A percentile compares a stretch with the other conserved stretches of the same genome.
Evolutionary conservation across 2,888 invertebrate genomes (phyloP).

Genomic region (Mythimna lalbum): DNA sequence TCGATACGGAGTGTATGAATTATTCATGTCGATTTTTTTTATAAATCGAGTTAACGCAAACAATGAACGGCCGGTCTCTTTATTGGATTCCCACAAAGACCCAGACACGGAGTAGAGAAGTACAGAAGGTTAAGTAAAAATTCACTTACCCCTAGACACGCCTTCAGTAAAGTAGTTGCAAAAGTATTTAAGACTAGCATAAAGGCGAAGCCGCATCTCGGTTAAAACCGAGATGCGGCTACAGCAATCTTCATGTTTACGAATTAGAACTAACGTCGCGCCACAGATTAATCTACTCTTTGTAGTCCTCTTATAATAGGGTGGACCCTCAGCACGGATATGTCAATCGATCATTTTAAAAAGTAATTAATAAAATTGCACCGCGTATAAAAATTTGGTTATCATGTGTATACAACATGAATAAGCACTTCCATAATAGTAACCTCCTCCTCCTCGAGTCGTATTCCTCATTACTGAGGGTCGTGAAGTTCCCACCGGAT

Average conservation of each 20-base stretch:
- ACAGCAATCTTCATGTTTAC: background rate
- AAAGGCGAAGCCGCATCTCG: no score
- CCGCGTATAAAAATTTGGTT: no score
- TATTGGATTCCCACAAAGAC: slow-evolving; percentile 62
- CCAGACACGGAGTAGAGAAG: background rate
- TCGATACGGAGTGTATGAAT: slow-evolving; percentile 58
- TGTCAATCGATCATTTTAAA: no score
- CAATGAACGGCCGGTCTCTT: slow-evolving; percentile 54
- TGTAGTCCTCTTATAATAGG: no score
- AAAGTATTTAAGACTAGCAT: no score
- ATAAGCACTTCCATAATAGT: background rate
- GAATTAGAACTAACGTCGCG: background rate
- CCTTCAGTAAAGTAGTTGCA: no score
- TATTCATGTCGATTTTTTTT: slow-evolving; percentile 67
- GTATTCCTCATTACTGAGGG: no score
- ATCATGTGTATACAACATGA: background rate
- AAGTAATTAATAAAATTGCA: no score
- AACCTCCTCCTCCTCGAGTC: no score
- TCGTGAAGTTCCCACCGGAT: no score
- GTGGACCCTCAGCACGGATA: no score
- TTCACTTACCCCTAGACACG: background rate
- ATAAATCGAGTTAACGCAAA: slow-evolving; percentile 66
- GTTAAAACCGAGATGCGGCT: no score
- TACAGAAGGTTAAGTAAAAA: slow-evolving; percentile 4
- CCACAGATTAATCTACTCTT: background rate